Evolutionary conservation across 2,113 vertebrate genomes (phyloP).

Genomic region (Excalfactoria chinensis): DNA sequence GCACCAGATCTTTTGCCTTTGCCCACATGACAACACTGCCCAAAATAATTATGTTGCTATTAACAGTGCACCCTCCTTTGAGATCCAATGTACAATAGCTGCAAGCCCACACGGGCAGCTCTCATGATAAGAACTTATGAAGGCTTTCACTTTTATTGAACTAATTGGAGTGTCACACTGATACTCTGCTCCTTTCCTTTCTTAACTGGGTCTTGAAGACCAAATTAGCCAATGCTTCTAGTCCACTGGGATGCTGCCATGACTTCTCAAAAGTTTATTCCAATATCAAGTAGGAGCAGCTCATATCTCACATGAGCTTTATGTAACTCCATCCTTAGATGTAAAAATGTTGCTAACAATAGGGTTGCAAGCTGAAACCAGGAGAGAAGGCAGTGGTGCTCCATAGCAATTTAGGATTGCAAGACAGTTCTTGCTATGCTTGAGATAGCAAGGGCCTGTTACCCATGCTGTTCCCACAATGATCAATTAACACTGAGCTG

Average conservation of each 20-base stretch:
- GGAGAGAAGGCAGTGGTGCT: not conserved
- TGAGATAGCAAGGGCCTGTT: not conserved
- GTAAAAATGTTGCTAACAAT: not conserved
- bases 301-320: not conserved
- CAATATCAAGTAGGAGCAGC: not conserved
- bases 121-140: not conserved
- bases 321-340: not conserved
- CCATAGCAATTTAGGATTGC: not conserved
- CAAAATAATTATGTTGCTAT: not conserved
- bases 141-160: not conserved
- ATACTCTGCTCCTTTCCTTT: not conserved
- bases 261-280: not conserved
- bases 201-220: not conserved
- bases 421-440: not conserved
- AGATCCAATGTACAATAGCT: not conserved
- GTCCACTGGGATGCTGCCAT: not conserved
- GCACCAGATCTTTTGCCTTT: not conserved
- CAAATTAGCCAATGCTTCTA: not conserved
- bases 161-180: not conserved
- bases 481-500: not conserved
- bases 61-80: fast-evolving
- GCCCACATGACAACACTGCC: fast-evolving
- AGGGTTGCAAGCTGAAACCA: not conserved
- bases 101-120: not conserved
- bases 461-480: not conserved